Conservation (phyloP, 2,888 invertebrate genomes). For the Micropterix aruncella region DNA sequence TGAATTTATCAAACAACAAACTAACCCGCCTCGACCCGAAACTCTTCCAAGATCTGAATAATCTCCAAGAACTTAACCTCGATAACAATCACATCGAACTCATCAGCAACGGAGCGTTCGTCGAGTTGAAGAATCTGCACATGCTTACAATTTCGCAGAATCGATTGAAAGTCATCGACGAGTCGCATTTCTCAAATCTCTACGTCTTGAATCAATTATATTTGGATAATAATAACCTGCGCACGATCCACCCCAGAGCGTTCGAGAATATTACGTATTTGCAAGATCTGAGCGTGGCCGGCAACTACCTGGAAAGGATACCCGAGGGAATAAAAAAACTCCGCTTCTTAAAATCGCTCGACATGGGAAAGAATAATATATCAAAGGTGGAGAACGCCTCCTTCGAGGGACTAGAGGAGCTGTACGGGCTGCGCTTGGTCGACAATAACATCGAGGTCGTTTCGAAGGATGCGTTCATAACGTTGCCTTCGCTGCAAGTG, state of each 20-base stretch:
- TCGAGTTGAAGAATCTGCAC: constrained; percentile 60
- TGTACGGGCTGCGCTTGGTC: constrained; percentile 63
- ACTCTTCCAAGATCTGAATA: constrained; percentile 60
- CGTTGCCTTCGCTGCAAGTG: constrained; percentile 57
- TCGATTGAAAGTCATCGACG: constrained; percentile 48
- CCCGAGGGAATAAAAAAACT: constrained; percentile 55
- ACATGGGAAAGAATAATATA: constrained; percentile 70
- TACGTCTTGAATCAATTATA: constrained; percentile 58
- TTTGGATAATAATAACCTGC: constrained; percentile 58
- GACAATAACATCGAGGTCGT: constrained; percentile 64
- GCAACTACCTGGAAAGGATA: constrained; percentile 49
- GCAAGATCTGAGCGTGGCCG: constrained; percentile 63
- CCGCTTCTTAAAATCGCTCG: constrained; percentile 56
- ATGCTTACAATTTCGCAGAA: constrained; percentile 61
- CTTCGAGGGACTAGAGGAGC: constrained; percentile 57
- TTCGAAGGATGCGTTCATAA: constrained; percentile 58
- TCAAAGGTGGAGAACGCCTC: constrained; percentile 54
- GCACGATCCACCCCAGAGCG: constrained; percentile 48
- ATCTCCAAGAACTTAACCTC: constrained; percentile 59
- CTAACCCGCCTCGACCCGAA: constrained; percentile 55
- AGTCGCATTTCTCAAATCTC: constrained; percentile 55
- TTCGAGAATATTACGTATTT: constrained; percentile 66
- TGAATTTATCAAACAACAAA: constrained; percentile 60
- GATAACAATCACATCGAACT: constrained; percentile 57
- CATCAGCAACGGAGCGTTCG: constrained; percentile 59